phyloP scores from a whole-genome alignment of 2,888 invertebrate genomes.

The Drosophila prostipennis region DNA sequence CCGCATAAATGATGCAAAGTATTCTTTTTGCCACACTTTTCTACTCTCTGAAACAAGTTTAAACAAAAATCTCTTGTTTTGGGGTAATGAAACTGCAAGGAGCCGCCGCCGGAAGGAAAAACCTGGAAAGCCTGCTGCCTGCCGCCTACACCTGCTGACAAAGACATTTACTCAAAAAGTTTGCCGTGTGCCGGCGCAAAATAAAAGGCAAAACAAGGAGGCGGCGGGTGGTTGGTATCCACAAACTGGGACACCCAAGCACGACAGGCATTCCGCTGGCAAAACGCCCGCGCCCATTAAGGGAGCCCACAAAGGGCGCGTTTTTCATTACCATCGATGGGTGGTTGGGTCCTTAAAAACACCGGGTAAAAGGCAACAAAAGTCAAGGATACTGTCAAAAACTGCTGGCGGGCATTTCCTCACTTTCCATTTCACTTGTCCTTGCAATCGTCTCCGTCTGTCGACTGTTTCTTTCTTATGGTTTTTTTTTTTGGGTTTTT shows the following conservation, averaged over 20 bases:
- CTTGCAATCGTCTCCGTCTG: slow-evolving; percentile 36
- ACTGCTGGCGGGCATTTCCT: slow-evolving; percentile 64
- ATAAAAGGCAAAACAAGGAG: slow-evolving; percentile 55
- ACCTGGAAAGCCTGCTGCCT: slow-evolving; percentile 26
- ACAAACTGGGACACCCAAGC: slow-evolving; percentile 52
- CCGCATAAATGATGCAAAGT: slow-evolving; percentile 77
- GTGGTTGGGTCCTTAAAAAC: slow-evolving; percentile 57
- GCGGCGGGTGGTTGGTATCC: slow-evolving; percentile 15
- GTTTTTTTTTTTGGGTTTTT: slow-evolving; percentile 21
- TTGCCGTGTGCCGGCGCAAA: slow-evolving; percentile 59
- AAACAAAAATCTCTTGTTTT: slow-evolving; percentile 76
- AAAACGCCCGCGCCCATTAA: slow-evolving; percentile 69
- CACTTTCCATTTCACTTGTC: slow-evolving; percentile 72
- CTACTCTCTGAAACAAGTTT: slow-evolving; percentile 64
- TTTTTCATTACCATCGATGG: slow-evolving; percentile 70
- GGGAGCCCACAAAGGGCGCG: slow-evolving; percentile 65
- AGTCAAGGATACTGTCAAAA: slow-evolving; percentile 76
- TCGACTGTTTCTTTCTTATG: slow-evolving; percentile 30
- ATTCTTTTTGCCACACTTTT: slow-evolving; percentile 27
- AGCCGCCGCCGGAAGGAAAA: slow-evolving; percentile 43
- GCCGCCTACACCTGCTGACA: slow-evolving; percentile 76
- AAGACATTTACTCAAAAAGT: slow-evolving; percentile 80
- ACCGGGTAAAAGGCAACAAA: slow-evolving; percentile 68
- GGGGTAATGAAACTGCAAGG: slow-evolving; percentile 75
- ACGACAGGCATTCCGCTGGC: slow-evolving; percentile 72